Conservation (phyloP, 1,140 invertebrate species). For the Stegodyphus mimosarum region DNA sequence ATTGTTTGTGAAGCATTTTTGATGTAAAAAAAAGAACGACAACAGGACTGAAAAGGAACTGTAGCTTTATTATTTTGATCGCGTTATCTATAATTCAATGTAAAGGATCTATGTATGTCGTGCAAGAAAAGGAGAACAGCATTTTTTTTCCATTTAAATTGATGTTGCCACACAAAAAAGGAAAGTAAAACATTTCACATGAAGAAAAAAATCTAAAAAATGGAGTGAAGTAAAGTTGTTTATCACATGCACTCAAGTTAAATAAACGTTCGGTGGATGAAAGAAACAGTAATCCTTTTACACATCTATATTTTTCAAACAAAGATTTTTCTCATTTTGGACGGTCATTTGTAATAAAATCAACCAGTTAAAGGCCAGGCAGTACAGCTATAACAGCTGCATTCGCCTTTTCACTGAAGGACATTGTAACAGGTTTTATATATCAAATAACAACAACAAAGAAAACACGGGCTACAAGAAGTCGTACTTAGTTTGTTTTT, state of each 20-base stretch:
- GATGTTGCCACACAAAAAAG: slow-evolving; percentile 40
- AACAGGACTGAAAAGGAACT: slow-evolving; percentile 47
- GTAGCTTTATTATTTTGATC: slow-evolving; percentile 60
- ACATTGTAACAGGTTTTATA: slow-evolving; percentile 31
- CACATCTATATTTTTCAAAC: slow-evolving; percentile 55
- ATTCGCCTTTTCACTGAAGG: slow-evolving; percentile 53
- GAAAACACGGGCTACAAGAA: slow-evolving; percentile 29
- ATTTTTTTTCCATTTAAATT: slow-evolving; percentile 40
- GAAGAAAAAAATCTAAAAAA: slow-evolving; percentile 35
- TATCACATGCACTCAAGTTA: slow-evolving; percentile 57
- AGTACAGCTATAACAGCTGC: slow-evolving; percentile 21
- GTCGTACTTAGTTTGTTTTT: slow-evolving; percentile 21
- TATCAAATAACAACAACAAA: slow-evolving; percentile 54
- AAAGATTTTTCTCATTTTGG: slow-evolving; percentile 51
- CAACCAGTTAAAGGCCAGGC: slow-evolving; percentile 59
- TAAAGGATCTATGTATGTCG: slow-evolving; percentile 60
- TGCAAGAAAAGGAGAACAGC: slow-evolving; percentile 59
- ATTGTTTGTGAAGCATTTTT: neutral
- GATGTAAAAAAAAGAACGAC: neutral
- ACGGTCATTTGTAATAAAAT: slow-evolving; percentile 59
- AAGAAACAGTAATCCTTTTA: slow-evolving; percentile 37
- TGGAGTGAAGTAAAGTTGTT: neutral
- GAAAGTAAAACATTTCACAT: slow-evolving; percentile 14
- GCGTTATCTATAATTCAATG: slow-evolving; percentile 60
- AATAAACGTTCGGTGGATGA: slow-evolving; percentile 30